Base-by-base conservation (phyloP, 2,113 vertebrate genomes). In the Conger conger region DNA sequence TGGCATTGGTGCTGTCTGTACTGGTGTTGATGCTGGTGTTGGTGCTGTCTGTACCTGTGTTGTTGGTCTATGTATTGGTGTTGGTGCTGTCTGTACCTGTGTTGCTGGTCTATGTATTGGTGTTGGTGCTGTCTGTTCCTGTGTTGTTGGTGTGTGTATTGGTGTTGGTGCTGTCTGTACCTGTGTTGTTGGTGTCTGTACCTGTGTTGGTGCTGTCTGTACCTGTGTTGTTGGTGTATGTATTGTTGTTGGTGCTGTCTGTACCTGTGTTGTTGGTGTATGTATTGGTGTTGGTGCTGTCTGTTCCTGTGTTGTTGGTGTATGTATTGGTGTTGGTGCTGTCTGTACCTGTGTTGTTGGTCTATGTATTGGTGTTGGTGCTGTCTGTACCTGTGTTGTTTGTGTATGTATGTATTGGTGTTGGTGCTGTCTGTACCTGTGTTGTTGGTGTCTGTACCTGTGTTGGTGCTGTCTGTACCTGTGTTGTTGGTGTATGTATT, bases 371-470 rank as follows among this genome's bases (percentile, higher is more conserved):
- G 57, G 57, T 60, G 18, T 60, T 9, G n/a, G n/a, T 73, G 68
- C 27, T 73, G 57, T 63, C 57, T 63, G 37, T 83, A 96, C 94
- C 94, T 86, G 86, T 90, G 86, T 90, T 89, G 40, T 83, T 89
- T 13, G 82, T 30, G 57, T 92, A n/a, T n/a, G n/a, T n/a, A n/a
- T n/a, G n/a, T n/a, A n/a, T n/a, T n/a, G n/a, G n/a, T n/a, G n/a
- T 57, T 57, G 54, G 54, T 57, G 15, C 15, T 57, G 54, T 57
- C 54, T 57, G 15, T 42, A 42, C 4, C 40, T 42, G 40, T 42
- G 9, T 42, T 42, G 40, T 3, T 42, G n/a, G n/a, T n/a, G n/a
- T n/a, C n/a, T n/a, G n/a, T n/a, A n/a, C n/a, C n/a, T n/a, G 54
- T 18, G 18, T 57, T 15, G 17, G 54, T 57, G 3, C 54, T 57